Percentiles rank a stretch among this genome's conserved stretches.
Evolutionary conservation across 2,113 vertebrate species (phyloP).

Genomic region (Lepus americanus): DNA sequence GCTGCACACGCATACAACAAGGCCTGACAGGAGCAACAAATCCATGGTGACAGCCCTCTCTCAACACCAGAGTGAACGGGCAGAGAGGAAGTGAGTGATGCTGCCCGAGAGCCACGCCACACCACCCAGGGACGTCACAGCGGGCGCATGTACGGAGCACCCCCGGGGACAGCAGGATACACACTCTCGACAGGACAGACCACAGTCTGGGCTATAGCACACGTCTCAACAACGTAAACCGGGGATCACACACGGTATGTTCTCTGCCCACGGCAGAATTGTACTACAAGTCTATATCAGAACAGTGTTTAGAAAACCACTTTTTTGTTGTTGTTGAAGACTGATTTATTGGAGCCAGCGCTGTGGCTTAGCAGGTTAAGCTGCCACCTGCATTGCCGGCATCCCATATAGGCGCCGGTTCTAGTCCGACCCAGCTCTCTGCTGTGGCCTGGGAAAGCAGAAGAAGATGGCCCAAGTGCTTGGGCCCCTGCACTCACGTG

Average conservation of each 20-base stretch:
- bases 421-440: no score
- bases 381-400: no score
- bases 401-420: no score
- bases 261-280: neutral
- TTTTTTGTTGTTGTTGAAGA: no score
- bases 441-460: no score
- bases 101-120: neutral
- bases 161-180: neutral
- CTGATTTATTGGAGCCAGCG: no score
- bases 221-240: neutral
- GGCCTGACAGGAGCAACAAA: neutral
- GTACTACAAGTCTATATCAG: neutral
- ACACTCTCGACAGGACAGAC: neutral
- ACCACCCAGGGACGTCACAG: neutral
- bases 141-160: neutral
- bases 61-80: neutral
- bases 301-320: neutral
- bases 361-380: no score
- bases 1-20: neutral
- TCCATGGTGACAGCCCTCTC: neutral
- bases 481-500: no score
- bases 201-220: neutral
- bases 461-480: no score
- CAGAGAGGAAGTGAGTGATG: neutral
- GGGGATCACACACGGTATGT: neutral